Evolutionary conservation across 1,140 invertebrate species (phyloP).

Genomic region (Manduca sexta): DNA sequence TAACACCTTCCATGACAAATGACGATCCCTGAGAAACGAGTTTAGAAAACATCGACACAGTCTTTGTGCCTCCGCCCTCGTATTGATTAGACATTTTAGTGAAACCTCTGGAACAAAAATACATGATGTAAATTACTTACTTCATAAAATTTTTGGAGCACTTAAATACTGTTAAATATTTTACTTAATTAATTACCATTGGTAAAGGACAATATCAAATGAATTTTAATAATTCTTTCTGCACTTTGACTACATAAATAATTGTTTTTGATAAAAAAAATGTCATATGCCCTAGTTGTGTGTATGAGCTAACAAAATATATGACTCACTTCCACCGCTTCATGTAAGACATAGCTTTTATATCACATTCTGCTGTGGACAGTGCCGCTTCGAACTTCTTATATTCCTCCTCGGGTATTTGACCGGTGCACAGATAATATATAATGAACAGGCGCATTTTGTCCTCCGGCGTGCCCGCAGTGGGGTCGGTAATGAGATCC

Average conservation of each 20-base stretch:
- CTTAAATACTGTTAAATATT: too few species aligned
- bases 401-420: constrained; percentile 87
- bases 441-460: constrained; percentile 97
- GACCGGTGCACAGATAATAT: constrained; percentile 89
- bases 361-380: constrained; percentile 88
- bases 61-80: constrained; percentile 96
- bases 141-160: too few species aligned
- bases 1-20: constrained; percentile 99
- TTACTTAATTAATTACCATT: too few species aligned
- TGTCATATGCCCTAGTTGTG: too few species aligned
- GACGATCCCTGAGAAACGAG: constrained; percentile 96
- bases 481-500: constrained; percentile 89
- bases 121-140: not conserved
- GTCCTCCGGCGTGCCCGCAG: constrained; percentile 91
- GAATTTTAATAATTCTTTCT: too few species aligned
- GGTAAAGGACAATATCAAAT: too few species aligned
- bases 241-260: too few species aligned
- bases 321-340: constrained; percentile 89
- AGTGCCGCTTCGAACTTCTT: constrained; percentile 87
- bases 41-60: constrained; percentile 98
- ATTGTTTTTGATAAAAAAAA: too few species aligned
- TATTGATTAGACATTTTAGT: constrained; percentile 89
- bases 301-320: too few species aligned
- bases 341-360: constrained; percentile 87
- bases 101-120: constrained; percentile 77